Evolutionary conservation across 2,113 vertebrate species (phyloP).

Genomic region (Thamnaconus septentrionalis): DNA sequence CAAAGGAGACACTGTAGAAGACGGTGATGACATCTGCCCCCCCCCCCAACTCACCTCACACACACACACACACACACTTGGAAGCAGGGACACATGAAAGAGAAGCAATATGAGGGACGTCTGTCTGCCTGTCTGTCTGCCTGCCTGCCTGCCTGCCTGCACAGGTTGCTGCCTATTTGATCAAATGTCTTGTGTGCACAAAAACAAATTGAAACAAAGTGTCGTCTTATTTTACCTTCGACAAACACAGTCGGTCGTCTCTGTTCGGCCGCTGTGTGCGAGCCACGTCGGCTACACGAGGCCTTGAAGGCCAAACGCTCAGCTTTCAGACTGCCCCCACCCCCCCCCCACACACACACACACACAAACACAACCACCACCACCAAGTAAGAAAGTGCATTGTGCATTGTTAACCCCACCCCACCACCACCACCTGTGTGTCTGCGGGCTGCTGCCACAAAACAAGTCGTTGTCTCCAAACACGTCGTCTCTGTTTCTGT

Average conservation of each 20-base stretch:
- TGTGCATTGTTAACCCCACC: conserved; percentile 32
- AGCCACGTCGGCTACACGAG: too few species aligned
- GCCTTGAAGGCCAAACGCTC: too few species aligned
- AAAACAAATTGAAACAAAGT: too few species aligned
- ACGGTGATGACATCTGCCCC: too few species aligned
- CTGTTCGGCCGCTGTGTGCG: too few species aligned
- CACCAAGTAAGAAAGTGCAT: conserved; percentile 12
- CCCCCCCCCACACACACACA: too few species aligned
- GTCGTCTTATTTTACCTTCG: too few species aligned
- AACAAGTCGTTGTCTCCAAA: conserved; percentile 75
- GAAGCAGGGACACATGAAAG: conserved; percentile 69
- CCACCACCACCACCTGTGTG: conserved; percentile 31
- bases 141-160: not conserved
- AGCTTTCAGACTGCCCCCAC: too few species aligned
- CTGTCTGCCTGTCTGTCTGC: conserved; percentile 60
- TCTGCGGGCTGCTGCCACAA: conserved; percentile 75
- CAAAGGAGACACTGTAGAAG: too few species aligned
- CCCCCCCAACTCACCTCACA: too few species aligned
- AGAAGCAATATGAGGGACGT: conserved; percentile 57
- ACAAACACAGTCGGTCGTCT: too few species aligned
- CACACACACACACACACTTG: not conserved
- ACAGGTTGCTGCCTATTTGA: not conserved
- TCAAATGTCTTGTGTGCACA: not conserved
- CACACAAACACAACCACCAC: too few species aligned
- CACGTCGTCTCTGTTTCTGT: conserved; percentile 74